phyloP scores from a whole-genome alignment of 2,888 invertebrate genomes.

The Mesodorylaimus sp. region DNA sequence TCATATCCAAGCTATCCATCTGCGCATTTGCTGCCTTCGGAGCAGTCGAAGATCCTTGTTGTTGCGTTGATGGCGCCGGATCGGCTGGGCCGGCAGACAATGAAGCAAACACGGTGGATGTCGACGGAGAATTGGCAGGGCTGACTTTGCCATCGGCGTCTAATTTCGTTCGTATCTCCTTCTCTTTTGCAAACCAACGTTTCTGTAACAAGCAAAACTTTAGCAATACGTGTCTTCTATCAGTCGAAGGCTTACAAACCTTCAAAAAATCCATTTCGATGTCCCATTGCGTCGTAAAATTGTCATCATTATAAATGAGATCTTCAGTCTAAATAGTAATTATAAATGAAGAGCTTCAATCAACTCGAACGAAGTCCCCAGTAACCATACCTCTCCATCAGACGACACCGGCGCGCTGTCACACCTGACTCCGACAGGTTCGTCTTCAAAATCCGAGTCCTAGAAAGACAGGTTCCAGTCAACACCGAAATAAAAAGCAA shows the following conservation, averaged over 20 bases:
- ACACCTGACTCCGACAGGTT: not conserved
- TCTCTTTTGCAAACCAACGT: constrained; percentile 1
- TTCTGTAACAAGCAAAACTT: constrained; percentile 2
- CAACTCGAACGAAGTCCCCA: too few species aligned
- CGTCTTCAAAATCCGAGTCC: not conserved
- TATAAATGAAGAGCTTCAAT: too few species aligned
- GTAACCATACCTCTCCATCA: not conserved
- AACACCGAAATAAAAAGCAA: too few species aligned
- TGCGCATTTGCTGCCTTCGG: too few species aligned
- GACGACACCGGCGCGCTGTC: not conserved
- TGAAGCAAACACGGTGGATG: too few species aligned
- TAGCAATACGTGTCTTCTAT: too few species aligned
- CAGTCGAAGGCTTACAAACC: too few species aligned
- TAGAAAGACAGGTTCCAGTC: not conserved
- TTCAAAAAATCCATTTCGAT: constrained; percentile 3
- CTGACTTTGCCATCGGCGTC: not conserved
- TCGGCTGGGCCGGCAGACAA: too few species aligned
- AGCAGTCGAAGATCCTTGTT: too few species aligned
- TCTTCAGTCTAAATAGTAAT: not conserved
- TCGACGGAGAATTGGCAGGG: too few species aligned
- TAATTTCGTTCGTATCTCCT: not conserved
- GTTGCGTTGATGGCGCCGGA: too few species aligned
- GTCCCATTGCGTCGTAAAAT: constrained; percentile 6
- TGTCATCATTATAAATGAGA: not conserved
- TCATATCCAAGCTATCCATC: too few species aligned